Base-by-base conservation (phyloP, 2,797 vertebrate species). In the Sebastes ruberrimus region DNA sequence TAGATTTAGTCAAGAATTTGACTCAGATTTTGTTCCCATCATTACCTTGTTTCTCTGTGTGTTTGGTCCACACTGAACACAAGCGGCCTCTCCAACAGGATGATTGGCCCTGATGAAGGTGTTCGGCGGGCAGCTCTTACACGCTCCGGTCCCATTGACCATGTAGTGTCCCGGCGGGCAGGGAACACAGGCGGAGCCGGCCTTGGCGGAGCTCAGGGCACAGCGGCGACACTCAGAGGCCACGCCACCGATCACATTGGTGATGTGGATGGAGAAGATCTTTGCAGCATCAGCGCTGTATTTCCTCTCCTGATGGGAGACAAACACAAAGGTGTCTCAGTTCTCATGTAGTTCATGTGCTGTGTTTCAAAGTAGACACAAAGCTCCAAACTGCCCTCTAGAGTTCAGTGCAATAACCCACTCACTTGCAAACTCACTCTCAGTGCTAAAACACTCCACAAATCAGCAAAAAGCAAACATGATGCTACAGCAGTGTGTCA, bases 251-350 rank as follows among this genome's bases (percentile, higher is more conserved):
- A 97, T 91, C 61, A 96, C 97, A 1, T 99, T 99, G 89, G 95
- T 97, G 93, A 99, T 86, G 6, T 96, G 96, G 94, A 99, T 57
- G 22, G 96, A 97, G 93, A 98, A 99, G 86, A 99, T 96, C 92
- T 97, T 99, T 82, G 97, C 98, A 30, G 96, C 84, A 3, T 99
- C 97, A 0, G 74, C 81, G 11, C 96, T 97, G 88, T 97, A 97
- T 46, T 93, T 95, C 65, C 95, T 96, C 57, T 96, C 95, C 98
- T 99, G 90, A 27, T 80, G 11, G 62, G 75, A 62, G 0, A 38
- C 11, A 69, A 53, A 56, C 53, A 56, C 1, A 22, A 82, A 78
- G 18, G n/a, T n/a, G n/a, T n/a, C n/a, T 35, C 30, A 68, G 25
- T 13, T 20, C 13, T 62, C 14, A 38, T 49, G 22, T 9, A 8